Evolutionary conservation across 2,888 invertebrate species (phyloP).

Genomic region (Sylvicola cinctus): DNA sequence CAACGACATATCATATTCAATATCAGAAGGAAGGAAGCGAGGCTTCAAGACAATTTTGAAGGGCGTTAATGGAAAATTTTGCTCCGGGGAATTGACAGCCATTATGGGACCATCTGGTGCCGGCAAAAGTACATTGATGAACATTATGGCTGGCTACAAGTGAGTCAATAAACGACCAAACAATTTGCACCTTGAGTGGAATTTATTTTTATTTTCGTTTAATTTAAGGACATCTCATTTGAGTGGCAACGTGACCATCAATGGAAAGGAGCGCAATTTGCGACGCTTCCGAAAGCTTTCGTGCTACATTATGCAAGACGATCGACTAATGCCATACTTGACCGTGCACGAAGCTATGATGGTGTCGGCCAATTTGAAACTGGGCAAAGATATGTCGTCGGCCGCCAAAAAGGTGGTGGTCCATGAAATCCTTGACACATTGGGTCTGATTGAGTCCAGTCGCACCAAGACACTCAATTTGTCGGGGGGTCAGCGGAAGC

Average conservation of each 20-base stretch:
- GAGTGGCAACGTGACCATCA: conserved; percentile 68
- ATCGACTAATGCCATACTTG: conserved; percentile 70
- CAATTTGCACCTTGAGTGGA: background rate
- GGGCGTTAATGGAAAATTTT: conserved; percentile 71
- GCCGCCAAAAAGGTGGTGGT: conserved; percentile 61
- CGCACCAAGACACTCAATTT: conserved; percentile 62
- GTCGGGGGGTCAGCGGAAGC: conserved; percentile 80
- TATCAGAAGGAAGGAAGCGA: conserved; percentile 60
- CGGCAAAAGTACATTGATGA: conserved; percentile 68
- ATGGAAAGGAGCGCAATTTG: conserved; percentile 69
- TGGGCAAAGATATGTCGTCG: conserved; percentile 54
- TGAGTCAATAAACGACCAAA: conserved; percentile 25
- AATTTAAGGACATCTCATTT: conserved; percentile 55
- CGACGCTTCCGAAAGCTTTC: conserved; percentile 81
- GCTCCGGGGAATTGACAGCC: conserved; percentile 79
- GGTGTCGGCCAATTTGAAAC: conserved; percentile 81
- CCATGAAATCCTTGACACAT: conserved; percentile 65
- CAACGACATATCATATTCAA: conserved; percentile 68
- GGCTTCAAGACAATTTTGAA: conserved; percentile 76
- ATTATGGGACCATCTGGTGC: conserved; percentile 85
- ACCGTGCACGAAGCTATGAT: conserved; percentile 85
- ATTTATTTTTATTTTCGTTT: background rate
- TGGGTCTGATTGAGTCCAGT: conserved; percentile 58
- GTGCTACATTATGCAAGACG: conserved; percentile 95
- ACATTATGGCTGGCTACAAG: conserved; percentile 76